These are phyloP conservation scores for Uropetala carovei DNA, from an alignment of 2,888 invertebrate species.

Conservation along the genomic window DNA sequence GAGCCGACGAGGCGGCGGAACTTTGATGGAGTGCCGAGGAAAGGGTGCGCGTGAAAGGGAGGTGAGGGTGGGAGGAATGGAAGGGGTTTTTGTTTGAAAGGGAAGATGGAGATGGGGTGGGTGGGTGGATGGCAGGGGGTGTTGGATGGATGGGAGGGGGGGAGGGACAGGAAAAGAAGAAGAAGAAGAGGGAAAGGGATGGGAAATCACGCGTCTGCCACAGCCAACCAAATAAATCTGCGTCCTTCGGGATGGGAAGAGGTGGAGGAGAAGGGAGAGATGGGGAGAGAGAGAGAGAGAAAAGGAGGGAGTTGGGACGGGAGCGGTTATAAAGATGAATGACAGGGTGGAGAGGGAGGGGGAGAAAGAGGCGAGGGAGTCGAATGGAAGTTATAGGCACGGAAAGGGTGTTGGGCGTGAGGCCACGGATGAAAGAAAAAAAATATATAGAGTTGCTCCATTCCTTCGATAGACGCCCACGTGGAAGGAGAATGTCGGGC, in stretches of 20 bases:
- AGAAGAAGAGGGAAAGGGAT: neutral
- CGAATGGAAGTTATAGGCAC: neutral
- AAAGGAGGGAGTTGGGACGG: neutral
- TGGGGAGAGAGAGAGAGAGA: neutral
- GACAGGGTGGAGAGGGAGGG: neutral
- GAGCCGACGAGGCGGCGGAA: slow-evolving; percentile 4
- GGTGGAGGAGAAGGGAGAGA: neutral
- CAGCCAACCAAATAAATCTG: neutral
- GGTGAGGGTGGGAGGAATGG: neutral
- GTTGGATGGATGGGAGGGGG: too few relatives aligned
- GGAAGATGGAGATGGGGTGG: too few relatives aligned
- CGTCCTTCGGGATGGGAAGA: neutral
- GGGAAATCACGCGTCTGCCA: neutral
- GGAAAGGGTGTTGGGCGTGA: neutral
- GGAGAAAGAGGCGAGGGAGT: neutral
- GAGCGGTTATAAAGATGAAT: slow-evolving; percentile 15
- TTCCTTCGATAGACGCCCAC: too few relatives aligned
- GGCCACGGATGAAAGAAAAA: too few relatives aligned
- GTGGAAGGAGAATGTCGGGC: too few relatives aligned
- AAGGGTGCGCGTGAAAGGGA: neutral
- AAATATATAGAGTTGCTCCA: too few relatives aligned
- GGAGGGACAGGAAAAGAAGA: too few relatives aligned
- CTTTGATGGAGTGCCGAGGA: slow-evolving; percentile 23
- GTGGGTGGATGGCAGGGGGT: too few relatives aligned
- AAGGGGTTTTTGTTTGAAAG: neutral